Evolutionary conservation across 2,888 invertebrate species (phyloP), one percentile per base, ranked within the genome.

Genomic region (Andrena trimmerana): DNA sequence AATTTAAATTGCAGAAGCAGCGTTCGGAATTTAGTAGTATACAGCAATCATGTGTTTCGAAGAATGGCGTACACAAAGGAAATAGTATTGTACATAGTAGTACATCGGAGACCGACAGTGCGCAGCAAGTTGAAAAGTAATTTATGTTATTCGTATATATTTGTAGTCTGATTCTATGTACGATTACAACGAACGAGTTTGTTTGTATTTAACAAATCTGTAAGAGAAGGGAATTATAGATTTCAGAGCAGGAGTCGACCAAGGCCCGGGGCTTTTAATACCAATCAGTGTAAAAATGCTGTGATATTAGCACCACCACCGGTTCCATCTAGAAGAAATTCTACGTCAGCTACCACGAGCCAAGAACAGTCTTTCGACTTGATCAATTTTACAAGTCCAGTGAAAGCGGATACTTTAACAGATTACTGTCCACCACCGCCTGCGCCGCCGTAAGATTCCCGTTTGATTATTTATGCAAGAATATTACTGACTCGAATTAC

Each of bases 1-100:
- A 97, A 92, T 98, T 97, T 94, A 95, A 96, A 89, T 95, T 97
- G 85, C 96, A 96, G 94, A 97, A 96, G 94, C 95, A 95, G 78
- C 92, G 91, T 71, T 88, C 89, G 27, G 91, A 92, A 8, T 90
- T 88, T 78, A 90, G 83, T 78, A 86, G 86, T 78, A 86, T 78
- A n/a, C 89, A 84, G 29, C 82, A 89, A 66, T 68, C 84, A 8
- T 87, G 76, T 70, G 24, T 72, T 20, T 6, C 84, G 13, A 89
- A 88, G 74, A 85, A 80, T 57, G 83, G 87, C 68, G 70, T 83
- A 31, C 81, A 87, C 78, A 75, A 78, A 65, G 81, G 83, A 29
- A 85, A 88, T 33, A 91, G 86, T 68, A 42, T 60, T 63, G 50
- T 82, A 57, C 70, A 76, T 57, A 63, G 63, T 13, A 50, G 69